These are phyloP conservation scores for Steinernema carpocapsae DNA, from an alignment of 2,888 invertebrate species.

Conservation along the genomic window DNA sequence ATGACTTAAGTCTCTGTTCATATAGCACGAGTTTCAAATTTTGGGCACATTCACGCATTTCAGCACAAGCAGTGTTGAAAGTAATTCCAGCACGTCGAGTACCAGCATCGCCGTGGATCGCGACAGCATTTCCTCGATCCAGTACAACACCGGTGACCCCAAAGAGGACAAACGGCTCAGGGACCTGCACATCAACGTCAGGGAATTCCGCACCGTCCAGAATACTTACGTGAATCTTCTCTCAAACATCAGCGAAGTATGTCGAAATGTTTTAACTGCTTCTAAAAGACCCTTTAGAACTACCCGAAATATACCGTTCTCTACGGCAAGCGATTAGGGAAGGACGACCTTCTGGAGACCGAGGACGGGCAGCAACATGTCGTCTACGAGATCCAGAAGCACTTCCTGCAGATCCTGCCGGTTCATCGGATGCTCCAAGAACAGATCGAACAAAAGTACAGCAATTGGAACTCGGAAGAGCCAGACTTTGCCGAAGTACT, in stretches of 20 bases:
- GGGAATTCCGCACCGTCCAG: conserved; percentile 60
- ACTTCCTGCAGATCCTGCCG: conserved; percentile 43
- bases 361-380: conserved; percentile 43
- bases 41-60: not conserved
- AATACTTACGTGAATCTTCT: conserved; percentile 55
- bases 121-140: conserved; percentile 23
- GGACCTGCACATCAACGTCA: conserved; percentile 59
- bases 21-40: not conserved
- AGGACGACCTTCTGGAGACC: conserved; percentile 43
- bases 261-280: not conserved
- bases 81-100: conserved; percentile 29
- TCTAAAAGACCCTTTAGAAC: conserved; percentile 40
- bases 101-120: conserved; percentile 29
- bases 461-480: conserved; percentile 52
- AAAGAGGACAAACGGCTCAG: conserved; percentile 50
- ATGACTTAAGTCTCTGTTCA: not conserved
- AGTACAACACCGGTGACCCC: conserved; percentile 23
- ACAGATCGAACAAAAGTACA: conserved; percentile 42
- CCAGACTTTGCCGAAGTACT: conserved; percentile 58
- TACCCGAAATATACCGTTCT: conserved; percentile 54
- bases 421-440: conserved; percentile 44
- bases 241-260: conserved; percentile 49
- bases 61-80: not conserved
- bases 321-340: conserved; percentile 46
- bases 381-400: conserved; percentile 39